Evolutionary conservation across 1,140 invertebrate species (phyloP).

Genomic region (Sminthurides bifidus): DNA sequence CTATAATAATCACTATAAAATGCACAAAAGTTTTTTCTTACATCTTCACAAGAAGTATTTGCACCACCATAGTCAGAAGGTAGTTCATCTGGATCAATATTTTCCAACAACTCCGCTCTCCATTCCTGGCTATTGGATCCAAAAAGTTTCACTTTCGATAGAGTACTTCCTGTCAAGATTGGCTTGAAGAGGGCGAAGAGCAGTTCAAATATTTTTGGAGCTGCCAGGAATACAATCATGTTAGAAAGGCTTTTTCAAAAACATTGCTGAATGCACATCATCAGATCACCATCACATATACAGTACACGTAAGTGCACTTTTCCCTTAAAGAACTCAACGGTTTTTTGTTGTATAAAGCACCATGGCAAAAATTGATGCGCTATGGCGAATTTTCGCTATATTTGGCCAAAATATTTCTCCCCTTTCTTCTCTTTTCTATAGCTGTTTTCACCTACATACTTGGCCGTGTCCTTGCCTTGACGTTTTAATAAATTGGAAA

Average conservation of each 20-base stretch:
- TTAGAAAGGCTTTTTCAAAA: too few relatives aligned
- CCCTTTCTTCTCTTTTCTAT: too few relatives aligned
- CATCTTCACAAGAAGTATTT: slow-evolving; percentile 5
- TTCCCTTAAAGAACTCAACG: too few relatives aligned
- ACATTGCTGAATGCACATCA: neutral
- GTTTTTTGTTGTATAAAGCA: neutral
- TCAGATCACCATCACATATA: neutral
- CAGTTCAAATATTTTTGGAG: slow-evolving; percentile 14
- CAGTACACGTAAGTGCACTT: neutral
- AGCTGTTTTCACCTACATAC: too few relatives aligned
- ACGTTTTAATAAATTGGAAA: too few relatives aligned
- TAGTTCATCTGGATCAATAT: slow-evolving; percentile 15
- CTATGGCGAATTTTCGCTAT: neutral
- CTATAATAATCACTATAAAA: neutral
- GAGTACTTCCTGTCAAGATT: slow-evolving; percentile 9
- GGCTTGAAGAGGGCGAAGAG: slow-evolving; percentile 17
- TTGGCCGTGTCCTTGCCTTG: too few relatives aligned
- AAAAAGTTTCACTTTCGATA: slow-evolving; percentile 17
- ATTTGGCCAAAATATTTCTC: neutral
- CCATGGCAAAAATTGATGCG: neutral
- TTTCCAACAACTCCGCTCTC: slow-evolving; percentile 14
- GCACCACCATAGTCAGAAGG: slow-evolving; percentile 18
- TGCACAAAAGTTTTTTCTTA: neutral
- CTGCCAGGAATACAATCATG: slow-evolving; percentile 1
- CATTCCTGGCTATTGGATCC: slow-evolving; percentile 10